These are phyloP conservation scores for Tokudaia muenninki DNA, from an alignment of 2,797 vertebrate species.

Conservation along the genomic window DNA sequence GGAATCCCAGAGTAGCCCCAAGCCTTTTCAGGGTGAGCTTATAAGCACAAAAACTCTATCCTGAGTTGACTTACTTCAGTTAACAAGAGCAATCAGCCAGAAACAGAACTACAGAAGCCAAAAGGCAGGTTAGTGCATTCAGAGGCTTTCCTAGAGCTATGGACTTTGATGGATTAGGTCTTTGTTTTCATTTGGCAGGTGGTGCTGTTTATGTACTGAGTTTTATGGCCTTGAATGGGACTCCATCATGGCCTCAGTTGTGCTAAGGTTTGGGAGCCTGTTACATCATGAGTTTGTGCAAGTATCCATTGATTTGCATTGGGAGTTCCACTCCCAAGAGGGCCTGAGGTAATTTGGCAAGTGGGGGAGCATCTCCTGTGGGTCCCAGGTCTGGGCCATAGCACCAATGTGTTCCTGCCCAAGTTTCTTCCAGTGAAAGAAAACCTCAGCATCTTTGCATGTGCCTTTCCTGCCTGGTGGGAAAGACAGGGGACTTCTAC, in stretches of 20 bases:
- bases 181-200: background rate
- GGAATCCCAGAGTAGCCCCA: background rate
- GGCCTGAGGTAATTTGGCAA: background rate
- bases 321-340: accelerated
- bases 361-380: accelerated
- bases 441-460: background rate
- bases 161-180: background rate
- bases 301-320: background rate
- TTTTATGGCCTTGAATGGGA: background rate
- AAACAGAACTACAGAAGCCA: background rate
- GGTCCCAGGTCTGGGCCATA: background rate
- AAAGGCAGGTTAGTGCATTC: background rate
- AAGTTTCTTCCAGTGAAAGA: background rate
- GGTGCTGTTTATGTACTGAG: background rate
- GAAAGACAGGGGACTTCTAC: background rate
- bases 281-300: background rate
- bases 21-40: background rate
- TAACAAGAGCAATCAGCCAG: background rate
- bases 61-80: background rate
- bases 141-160: background rate
- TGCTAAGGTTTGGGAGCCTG: background rate
- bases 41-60: background rate
- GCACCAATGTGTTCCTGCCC: background rate
- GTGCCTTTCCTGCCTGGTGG: background rate
- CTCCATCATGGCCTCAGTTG: background rate